These are phyloP conservation scores for Seriola rivoliana DNA, from an alignment of 2,113 vertebrate species.

Conservation along the genomic window DNA sequence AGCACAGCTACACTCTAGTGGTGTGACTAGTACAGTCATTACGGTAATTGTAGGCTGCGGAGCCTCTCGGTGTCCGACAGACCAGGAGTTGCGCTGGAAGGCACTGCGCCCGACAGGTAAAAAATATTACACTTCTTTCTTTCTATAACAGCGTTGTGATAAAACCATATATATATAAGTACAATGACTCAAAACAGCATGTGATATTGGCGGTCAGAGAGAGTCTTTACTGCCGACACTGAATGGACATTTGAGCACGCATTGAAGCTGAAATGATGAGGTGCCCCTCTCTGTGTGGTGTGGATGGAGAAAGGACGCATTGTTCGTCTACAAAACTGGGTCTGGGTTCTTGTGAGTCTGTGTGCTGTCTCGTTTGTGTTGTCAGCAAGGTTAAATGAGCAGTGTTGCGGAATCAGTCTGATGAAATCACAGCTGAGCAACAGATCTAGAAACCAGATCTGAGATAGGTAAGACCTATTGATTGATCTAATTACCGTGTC, in stretches of 20 bases:
- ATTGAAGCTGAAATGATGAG: slow-evolving; percentile 66
- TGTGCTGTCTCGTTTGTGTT: slow-evolving; percentile 25
- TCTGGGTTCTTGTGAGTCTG: slow-evolving; percentile 45
- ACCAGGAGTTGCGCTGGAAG: slow-evolving; percentile 77
- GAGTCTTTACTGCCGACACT: background rate
- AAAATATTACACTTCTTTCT: slow-evolving; percentile 32
- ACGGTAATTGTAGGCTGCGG: slow-evolving; percentile 79
- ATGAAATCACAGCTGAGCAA: slow-evolving; percentile 51
- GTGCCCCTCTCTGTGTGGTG: slow-evolving; percentile 44
- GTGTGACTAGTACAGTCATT: slow-evolving; percentile 59
- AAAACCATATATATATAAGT: background rate
- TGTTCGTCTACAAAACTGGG: slow-evolving; percentile 63
- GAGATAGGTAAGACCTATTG: slow-evolving; percentile 23
- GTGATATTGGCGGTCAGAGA: background rate
- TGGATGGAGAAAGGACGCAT: slow-evolving; percentile 76
- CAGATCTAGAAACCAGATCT: slow-evolving; percentile 43
- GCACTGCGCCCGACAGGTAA: slow-evolving; percentile 84
- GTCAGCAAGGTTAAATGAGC: slow-evolving; percentile 13
- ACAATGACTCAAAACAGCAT: background rate
- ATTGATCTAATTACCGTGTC: slow-evolving; percentile 13
- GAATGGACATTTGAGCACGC: slow-evolving; percentile 40
- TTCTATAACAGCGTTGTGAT: background rate
- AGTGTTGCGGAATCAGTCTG: slow-evolving; percentile 20
- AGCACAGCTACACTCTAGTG: background rate
- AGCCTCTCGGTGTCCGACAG: slow-evolving; percentile 55